Evolutionary conservation across 2,888 invertebrate species (phyloP).

Genomic region (Mesorhabditis spiculigera): DNA sequence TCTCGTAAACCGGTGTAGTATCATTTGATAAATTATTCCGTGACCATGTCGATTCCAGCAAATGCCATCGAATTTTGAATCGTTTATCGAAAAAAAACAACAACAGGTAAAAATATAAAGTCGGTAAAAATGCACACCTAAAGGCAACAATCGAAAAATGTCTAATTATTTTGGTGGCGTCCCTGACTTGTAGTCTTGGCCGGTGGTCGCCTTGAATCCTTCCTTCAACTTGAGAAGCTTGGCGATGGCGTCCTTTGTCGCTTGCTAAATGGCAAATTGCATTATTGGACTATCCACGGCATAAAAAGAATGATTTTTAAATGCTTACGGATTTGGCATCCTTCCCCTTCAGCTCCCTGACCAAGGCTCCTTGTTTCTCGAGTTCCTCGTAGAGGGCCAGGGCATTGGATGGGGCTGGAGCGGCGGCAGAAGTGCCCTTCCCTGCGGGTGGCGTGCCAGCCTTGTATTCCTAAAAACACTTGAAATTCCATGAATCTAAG

Average conservation of each 20-base stretch:
- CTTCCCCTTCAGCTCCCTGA: conserved; percentile 68
- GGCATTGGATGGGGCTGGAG: conserved; percentile 12
- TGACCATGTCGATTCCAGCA: too few relatives aligned
- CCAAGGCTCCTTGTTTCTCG: conserved; percentile 67
- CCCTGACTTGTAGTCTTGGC: conserved; percentile 53
- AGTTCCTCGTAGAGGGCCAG: conserved; percentile 41
- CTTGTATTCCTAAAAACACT: conserved; percentile 15
- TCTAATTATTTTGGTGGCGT: not conserved
- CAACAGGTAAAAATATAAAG: too few relatives aligned
- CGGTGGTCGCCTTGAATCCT: conserved; percentile 73
- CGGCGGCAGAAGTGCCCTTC: conserved; percentile 12
- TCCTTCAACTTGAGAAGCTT: conserved; percentile 71
- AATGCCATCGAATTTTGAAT: too few relatives aligned
- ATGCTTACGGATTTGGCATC: conserved; percentile 60
- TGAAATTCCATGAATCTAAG: not conserved
- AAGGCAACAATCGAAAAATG: too few relatives aligned
- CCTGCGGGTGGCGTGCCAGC: conserved; percentile 19
- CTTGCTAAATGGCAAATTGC: conserved; percentile 31
- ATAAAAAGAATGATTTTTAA: conserved; percentile 7
- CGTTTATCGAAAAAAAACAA: too few relatives aligned
- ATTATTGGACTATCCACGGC: conserved; percentile 5
- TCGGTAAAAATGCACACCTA: too few relatives aligned
- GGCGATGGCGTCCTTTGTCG: conserved; percentile 67
- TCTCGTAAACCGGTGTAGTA: too few relatives aligned
- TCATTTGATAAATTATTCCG: too few relatives aligned